A percentile compares a stretch with the other conserved stretches of the same genome.
Evolutionary conservation across 2,888 invertebrate species (phyloP).

Genomic region (Trichopoda pennipes): DNA sequence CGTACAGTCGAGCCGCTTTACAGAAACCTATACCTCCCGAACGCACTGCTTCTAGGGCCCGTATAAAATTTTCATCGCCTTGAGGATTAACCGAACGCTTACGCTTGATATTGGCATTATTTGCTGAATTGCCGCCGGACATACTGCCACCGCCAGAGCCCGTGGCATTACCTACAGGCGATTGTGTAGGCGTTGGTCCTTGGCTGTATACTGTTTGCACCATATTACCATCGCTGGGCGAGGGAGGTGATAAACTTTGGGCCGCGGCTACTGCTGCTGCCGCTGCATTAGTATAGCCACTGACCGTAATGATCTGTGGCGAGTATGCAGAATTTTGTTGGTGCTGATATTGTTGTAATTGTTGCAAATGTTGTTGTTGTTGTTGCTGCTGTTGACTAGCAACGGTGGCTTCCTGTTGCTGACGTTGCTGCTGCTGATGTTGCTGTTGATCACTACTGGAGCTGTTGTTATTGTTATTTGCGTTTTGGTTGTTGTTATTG

Average conservation of each 20-base stretch:
- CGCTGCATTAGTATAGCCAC: conserved; percentile 77
- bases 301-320: conserved; percentile 81
- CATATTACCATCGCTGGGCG: conserved; percentile 83
- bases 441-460: conserved; percentile 75
- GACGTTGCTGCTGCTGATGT: conserved; percentile 71
- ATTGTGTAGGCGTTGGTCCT: conserved; percentile 81
- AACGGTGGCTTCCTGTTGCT: conserved; percentile 69
- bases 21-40: conserved; percentile 92
- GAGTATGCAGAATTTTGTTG: conserved; percentile 77
- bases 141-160: conserved; percentile 73
- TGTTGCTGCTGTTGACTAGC: conserved; percentile 71
- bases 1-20: conserved; percentile 91
- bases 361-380: conserved; percentile 75
- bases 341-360: conserved; percentile 73
- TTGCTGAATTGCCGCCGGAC: conserved; percentile 70
- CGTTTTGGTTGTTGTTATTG: conserved; percentile 76
- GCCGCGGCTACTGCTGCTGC: conserved; percentile 71
- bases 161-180: conserved; percentile 79
- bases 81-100: conserved; percentile 90
- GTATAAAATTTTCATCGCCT: conserved; percentile 90
- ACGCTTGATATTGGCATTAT: conserved; percentile 82
- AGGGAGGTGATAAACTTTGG: conserved; percentile 83
- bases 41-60: conserved; percentile 90
- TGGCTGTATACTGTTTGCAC: conserved; percentile 82
- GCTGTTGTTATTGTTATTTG: conserved; percentile 74